Evolutionary conservation across 1,140 invertebrate genomes (phyloP), one percentile per base, ranked within the genome.

Genomic region (Vanessa tameamea): DNA sequence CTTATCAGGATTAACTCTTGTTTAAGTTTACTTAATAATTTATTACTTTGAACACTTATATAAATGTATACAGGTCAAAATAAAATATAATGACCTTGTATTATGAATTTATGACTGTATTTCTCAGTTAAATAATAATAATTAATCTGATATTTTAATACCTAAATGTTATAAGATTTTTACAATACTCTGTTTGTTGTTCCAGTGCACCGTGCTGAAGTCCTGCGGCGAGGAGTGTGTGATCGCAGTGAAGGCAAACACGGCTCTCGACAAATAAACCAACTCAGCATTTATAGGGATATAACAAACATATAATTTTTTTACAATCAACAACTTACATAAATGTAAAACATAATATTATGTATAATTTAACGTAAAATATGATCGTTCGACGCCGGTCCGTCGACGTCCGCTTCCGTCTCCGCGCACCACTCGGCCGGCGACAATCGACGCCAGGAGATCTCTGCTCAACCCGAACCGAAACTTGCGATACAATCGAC

Each of bases 211-310:
- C 79, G 97, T 98, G 76, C 94, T 98, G 87, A 97, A 97, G 91
- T 96, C 97, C 81, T 98, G 97, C 92, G 97, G 97, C 78, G 97
- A 98, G 94, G 97, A 98, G 94, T 97, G 97, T 93, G 97, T 98
- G 80, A 98, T 98, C 94, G 97, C 97, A 92, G 96, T 97, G 87
- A 98, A 98, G 95, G 97, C 96, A 94, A 98, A 98, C 94, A 97
- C 97, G 92, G 96, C 96, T 94, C 95, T 97, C 84, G 97, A 98
- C 94, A 98, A 98, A 96, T 97, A 97, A 97, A 89, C 86, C 82
- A 86, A 87, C 83, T 82, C 84, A 89, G 87, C 88, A 91, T 90
- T 89, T 88, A 91, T 89, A 92, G 89, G 91, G 89, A 87, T 91
- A 87, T 90, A 90, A 90, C 87, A 84, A 90, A 90, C 87, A 84